phyloP scores from a whole-genome alignment of 1,140 invertebrate genomes.

The Chironomus striatipennis region DNA sequence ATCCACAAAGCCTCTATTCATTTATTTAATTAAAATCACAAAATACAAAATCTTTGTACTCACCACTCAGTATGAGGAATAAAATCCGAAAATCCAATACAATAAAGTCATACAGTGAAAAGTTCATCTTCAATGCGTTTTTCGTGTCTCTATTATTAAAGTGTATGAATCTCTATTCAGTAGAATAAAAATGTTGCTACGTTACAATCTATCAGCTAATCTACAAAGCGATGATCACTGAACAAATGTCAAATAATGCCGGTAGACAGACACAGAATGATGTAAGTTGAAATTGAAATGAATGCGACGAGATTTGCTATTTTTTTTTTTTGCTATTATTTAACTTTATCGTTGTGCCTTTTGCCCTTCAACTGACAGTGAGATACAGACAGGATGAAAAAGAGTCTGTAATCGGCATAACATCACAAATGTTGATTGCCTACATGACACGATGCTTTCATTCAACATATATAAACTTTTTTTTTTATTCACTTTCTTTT shows the following conservation, averaged over 20 bases:
- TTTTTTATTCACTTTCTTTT: too few relatives aligned
- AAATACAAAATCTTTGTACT: not conserved
- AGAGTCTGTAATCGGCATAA: too few relatives aligned
- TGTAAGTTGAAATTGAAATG: too few relatives aligned
- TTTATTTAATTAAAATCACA: not conserved
- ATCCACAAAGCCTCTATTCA: too few relatives aligned
- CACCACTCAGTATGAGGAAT: slow-evolving; percentile 13
- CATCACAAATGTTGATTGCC: too few relatives aligned
- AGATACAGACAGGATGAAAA: too few relatives aligned
- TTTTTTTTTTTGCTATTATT: too few relatives aligned
- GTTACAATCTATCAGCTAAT: not conserved
- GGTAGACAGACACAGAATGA: not conserved
- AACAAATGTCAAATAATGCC: not conserved
- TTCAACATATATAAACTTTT: too few relatives aligned
- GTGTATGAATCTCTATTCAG: not conserved
- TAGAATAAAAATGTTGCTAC: not conserved
- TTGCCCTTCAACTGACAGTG: too few relatives aligned
- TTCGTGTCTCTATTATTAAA: not conserved
- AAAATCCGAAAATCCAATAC: not conserved
- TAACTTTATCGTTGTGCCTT: too few relatives aligned
- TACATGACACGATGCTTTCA: too few relatives aligned
- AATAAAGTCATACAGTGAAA: not conserved
- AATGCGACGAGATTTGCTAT: too few relatives aligned
- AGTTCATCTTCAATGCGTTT: not conserved
- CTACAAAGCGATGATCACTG: not conserved